phyloP scores from a whole-genome alignment of 1,140 invertebrate species.

The Dolichoris vasculosae region DNA sequence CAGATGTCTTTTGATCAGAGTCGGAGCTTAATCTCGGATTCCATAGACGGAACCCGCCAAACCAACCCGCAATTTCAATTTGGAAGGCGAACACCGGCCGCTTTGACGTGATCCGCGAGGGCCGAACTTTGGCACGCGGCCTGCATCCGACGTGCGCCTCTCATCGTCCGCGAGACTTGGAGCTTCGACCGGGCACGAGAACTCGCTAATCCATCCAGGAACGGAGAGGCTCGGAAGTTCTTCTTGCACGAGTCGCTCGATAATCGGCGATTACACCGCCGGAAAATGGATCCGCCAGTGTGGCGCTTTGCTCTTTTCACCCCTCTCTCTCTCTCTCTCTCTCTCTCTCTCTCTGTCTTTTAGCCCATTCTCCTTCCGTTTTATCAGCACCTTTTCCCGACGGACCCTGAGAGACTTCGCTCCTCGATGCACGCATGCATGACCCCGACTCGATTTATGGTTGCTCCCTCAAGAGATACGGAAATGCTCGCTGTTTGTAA shows the following conservation, averaged over 20 bases:
- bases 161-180: background rate
- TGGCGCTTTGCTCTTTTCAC: no score
- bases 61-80: conserved; percentile 17
- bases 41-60: background rate
- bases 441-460: background rate
- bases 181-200: background rate
- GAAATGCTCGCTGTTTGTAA: background rate
- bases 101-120: conserved; percentile 12
- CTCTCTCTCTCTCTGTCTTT: background rate
- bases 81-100: background rate
- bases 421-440: background rate
- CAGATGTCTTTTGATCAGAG: background rate
- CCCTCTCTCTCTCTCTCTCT: background rate
- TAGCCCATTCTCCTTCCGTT: background rate
- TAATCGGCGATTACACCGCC: conserved; percentile 7
- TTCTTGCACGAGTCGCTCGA: background rate
- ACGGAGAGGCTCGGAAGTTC: background rate
- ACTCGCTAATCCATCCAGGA: background rate
- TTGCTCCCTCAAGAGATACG: background rate
- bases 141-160: background rate
- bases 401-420: background rate
- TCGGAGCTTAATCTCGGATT: background rate
- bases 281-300: conserved; percentile 22
- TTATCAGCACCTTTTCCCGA: background rate
- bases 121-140: conserved; percentile 5